Conservation (phyloP, 2,797 vertebrate genomes). For the Acanthiza pusilla region DNA sequence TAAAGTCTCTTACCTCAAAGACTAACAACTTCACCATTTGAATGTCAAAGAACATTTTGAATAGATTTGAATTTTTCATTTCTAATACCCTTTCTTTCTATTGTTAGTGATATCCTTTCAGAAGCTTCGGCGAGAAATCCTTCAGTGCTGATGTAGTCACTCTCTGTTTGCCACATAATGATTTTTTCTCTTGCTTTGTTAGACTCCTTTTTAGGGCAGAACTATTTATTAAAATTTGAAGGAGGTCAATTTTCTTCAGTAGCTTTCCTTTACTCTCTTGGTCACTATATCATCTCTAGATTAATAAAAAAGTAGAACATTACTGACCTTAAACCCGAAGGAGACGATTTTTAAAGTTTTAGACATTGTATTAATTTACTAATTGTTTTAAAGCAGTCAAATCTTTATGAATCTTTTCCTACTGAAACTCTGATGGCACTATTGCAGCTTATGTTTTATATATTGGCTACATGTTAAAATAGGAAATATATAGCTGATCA, state of each 20-base stretch:
- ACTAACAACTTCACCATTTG: conserved; percentile 30
- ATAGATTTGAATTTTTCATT: conserved; percentile 34
- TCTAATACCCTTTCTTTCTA: conserved; percentile 30
- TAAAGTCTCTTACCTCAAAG: conserved; percentile 10
- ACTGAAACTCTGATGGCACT: neutral
- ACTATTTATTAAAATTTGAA: neutral
- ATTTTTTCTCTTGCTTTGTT: neutral
- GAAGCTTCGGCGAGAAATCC: conserved; percentile 5
- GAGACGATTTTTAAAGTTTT: neutral
- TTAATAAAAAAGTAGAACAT: neutral
- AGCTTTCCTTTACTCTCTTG: neutral
- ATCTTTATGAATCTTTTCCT: neutral
- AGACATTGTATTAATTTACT: neutral
- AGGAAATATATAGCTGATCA: neutral
- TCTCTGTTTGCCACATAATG: conserved; percentile 3
- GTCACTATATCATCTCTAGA: neutral
- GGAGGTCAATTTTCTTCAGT: neutral
- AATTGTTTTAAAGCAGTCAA: neutral
- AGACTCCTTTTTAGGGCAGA: neutral
- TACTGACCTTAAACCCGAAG: neutral
- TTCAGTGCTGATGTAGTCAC: conserved; percentile 22
- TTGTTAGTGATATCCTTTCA: conserved; percentile 20
- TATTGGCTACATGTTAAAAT: neutral
- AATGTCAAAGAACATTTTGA: conserved; percentile 47
- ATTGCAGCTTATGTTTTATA: neutral